Evolutionary conservation across 2,113 vertebrate genomes (phyloP).

Genomic region (Morone chrysops): DNA sequence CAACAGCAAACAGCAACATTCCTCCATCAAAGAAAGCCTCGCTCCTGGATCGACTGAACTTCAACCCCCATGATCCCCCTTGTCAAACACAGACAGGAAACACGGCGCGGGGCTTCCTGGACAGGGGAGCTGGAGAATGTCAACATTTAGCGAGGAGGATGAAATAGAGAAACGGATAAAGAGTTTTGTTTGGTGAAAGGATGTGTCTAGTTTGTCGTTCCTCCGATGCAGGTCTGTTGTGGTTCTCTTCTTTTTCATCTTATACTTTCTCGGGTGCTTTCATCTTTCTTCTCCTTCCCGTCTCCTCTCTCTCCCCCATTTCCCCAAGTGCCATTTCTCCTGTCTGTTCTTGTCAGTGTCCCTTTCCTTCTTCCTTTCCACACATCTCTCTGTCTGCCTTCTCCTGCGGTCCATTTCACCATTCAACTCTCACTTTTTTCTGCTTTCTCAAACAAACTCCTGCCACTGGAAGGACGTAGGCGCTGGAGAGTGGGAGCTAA

Average conservation of each 20-base stretch:
- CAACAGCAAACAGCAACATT: constrained; percentile 71
- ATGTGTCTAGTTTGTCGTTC: constrained; percentile 60
- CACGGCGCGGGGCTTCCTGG: constrained; percentile 71
- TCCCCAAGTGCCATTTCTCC: constrained; percentile 35
- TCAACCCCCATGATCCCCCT: constrained; percentile 74
- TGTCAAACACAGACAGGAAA: constrained; percentile 77
- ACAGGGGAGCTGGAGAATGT: constrained; percentile 68
- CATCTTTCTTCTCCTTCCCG: constrained; percentile 46
- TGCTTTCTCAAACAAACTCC: constrained; percentile 34
- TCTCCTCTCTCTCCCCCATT: constrained; percentile 29
- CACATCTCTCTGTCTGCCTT: constrained; percentile 26
- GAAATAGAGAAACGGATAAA: constrained; percentile 54
- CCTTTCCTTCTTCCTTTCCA: constrained; percentile 37
- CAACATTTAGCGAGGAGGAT: constrained; percentile 65
- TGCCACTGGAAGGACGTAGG: constrained; percentile 45
- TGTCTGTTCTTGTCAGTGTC: constrained; percentile 51
- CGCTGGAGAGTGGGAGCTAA: constrained; percentile 43
- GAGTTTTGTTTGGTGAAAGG: constrained; percentile 62
- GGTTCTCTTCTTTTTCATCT: constrained; percentile 44
- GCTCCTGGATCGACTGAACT: constrained; percentile 70
- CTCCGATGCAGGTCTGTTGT: constrained; percentile 21
- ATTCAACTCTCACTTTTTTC: constrained; percentile 20
- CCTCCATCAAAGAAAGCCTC: constrained; percentile 70
- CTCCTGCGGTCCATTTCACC: constrained; percentile 57
- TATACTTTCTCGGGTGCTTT: constrained; percentile 56